phyloP scores from a whole-genome alignment of 2,888 invertebrate species.

The Agonopterix alstromeriana region DNA sequence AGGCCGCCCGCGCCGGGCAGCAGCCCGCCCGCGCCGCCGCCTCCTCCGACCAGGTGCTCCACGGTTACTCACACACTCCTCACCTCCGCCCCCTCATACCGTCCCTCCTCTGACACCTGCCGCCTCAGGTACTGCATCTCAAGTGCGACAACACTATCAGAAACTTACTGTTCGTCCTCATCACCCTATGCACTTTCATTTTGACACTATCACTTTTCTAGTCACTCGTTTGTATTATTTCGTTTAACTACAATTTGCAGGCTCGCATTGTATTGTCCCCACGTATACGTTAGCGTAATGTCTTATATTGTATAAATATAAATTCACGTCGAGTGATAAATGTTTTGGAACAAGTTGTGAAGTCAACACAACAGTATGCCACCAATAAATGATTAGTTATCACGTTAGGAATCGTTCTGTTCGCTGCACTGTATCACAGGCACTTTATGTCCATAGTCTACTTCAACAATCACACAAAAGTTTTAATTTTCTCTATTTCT shows the following conservation, averaged over 20 bases:
- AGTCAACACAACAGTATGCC: constrained; percentile 29
- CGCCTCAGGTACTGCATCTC: constrained; percentile 57
- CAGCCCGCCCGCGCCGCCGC: constrained; percentile 80
- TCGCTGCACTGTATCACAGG: not conserved
- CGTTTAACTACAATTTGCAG: not conserved
- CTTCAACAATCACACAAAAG: not conserved
- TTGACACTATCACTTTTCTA: constrained; percentile 25
- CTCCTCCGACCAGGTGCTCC: constrained; percentile 88
- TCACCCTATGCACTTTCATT: constrained; percentile 52
- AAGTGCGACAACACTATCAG: constrained; percentile 49
- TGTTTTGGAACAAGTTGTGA: constrained; percentile 55
- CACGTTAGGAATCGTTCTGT: not conserved
- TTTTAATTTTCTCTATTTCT: not conserved
- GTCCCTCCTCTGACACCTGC: constrained; percentile 21
- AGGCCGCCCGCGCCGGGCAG: constrained; percentile 81
- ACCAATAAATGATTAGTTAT: not conserved
- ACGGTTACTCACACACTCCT: constrained; percentile 64
- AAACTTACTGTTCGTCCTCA: constrained; percentile 59
- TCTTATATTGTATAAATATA: constrained; percentile 4
- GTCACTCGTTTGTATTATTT: constrained; percentile 5
- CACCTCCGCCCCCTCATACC: constrained; percentile 53
- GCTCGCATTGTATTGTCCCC: not conserved
- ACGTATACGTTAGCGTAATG: not conserved
- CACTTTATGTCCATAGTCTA: not conserved
- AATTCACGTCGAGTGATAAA: constrained; percentile 13